Evolutionary conservation across 2,888 invertebrate genomes (phyloP).

Genomic region (Iphiclides podalirius): DNA sequence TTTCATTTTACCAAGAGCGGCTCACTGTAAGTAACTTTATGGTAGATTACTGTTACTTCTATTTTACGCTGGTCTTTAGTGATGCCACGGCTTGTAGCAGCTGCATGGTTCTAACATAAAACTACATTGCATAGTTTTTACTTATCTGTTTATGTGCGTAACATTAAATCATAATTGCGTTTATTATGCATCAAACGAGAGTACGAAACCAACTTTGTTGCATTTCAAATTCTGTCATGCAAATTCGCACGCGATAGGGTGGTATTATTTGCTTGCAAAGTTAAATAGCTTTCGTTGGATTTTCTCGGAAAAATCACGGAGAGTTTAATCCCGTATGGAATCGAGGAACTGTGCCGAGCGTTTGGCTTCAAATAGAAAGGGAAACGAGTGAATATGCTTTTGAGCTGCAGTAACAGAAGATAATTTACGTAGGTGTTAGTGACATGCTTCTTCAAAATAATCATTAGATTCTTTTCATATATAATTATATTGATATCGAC

Average conservation of each 20-base stretch:
- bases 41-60: too few relatives aligned
- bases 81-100: too few relatives aligned
- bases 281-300: slow-evolving; percentile 61
- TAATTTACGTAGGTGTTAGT: too few relatives aligned
- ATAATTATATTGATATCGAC: too few relatives aligned
- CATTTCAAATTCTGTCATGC: slow-evolving; percentile 50
- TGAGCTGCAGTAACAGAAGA: background rate
- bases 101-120: too few relatives aligned
- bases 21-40: too few relatives aligned
- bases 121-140: too few relatives aligned
- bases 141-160: background rate
- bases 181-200: slow-evolving; percentile 36
- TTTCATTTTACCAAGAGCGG: too few relatives aligned
- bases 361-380: slow-evolving; percentile 21
- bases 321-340: slow-evolving; percentile 51
- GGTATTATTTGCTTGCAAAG: slow-evolving; percentile 59
- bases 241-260: slow-evolving; percentile 50
- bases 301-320: slow-evolving; percentile 48
- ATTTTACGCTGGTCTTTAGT: too few relatives aligned
- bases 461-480: too few relatives aligned
- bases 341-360: slow-evolving; percentile 27
- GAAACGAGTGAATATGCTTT: slow-evolving; percentile 28
- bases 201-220: slow-evolving; percentile 50
- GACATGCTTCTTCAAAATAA: too few relatives aligned
- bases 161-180: slow-evolving; percentile 18